phyloP scores from a whole-genome alignment of 2,797 vertebrate species.

The Trachurus trachurus region DNA sequence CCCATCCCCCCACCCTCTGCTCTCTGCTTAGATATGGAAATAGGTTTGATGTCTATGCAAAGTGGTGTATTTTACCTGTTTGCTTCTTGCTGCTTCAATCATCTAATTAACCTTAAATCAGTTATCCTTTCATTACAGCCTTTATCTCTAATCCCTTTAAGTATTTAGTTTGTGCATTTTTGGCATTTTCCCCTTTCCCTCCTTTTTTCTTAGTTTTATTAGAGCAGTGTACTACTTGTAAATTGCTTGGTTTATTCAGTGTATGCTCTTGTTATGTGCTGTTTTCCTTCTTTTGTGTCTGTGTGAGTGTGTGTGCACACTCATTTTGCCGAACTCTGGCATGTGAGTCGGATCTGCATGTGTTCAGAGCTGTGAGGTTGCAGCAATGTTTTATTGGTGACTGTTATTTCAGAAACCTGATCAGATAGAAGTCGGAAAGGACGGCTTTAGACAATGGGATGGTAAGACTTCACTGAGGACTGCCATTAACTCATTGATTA shows the following conservation, averaged over 20 bases:
- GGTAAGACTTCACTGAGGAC: constrained; percentile 89
- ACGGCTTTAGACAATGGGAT: constrained; percentile 99
- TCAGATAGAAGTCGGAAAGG: constrained; percentile 97
- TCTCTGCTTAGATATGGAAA: constrained; percentile 16
- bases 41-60: background rate
- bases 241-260: constrained; percentile 15
- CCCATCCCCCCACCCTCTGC: constrained; percentile 8
- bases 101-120: background rate
- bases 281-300: background rate
- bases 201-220: accelerated
- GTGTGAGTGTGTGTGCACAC: background rate
- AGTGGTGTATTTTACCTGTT: background rate
- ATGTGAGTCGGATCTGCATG: constrained; percentile 78
- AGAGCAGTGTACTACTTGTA: background rate
- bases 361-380: constrained; percentile 83
- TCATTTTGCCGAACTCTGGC: constrained; percentile 34
- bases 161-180: background rate
- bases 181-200: accelerated
- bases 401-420: constrained; percentile 99
- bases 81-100: background rate
- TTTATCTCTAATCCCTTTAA: background rate
- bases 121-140: background rate
- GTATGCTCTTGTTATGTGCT: constrained; percentile 2
- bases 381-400: constrained; percentile 95
- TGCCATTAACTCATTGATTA: constrained; percentile 63